Conservation (phyloP, 2,888 invertebrate species). For the Phyllotreta striolata region DNA sequence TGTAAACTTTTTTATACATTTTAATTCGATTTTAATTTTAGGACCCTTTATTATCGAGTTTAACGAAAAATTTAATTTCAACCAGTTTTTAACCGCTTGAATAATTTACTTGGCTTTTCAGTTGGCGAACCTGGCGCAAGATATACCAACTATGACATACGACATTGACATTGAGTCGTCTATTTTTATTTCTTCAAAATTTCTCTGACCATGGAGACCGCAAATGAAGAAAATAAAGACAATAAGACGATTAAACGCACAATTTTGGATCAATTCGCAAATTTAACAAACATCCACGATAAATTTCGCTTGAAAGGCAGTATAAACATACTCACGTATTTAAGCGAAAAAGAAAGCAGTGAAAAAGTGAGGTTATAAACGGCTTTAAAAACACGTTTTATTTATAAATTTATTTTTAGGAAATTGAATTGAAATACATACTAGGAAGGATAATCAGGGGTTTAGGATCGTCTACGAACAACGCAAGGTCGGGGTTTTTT, state of each 20-base stretch:
- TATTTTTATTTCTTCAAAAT: too few relatives aligned
- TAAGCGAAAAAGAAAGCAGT: constrained; percentile 53
- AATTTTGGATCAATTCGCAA: constrained; percentile 62
- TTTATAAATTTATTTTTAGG: constrained; percentile 60
- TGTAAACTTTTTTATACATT: neutral
- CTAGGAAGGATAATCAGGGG: constrained; percentile 76
- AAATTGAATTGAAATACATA: constrained; percentile 71
- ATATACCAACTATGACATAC: too few relatives aligned
- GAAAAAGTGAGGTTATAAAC: constrained; percentile 57
- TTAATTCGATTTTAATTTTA: too few relatives aligned
- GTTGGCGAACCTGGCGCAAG: too few relatives aligned
- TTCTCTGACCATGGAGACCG: constrained; percentile 4
- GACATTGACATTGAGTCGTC: too few relatives aligned
- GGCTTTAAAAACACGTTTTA: constrained; percentile 25
- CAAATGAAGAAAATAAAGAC: constrained; percentile 31
- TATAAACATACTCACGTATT: constrained; percentile 58
- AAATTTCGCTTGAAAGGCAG: constrained; percentile 60
- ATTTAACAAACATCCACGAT: constrained; percentile 58
- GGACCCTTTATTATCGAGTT: neutral
- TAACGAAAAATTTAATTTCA: neutral
- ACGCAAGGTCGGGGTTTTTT: constrained; percentile 74
- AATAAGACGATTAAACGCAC: constrained; percentile 53
- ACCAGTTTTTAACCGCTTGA: neutral
- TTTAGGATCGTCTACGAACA: constrained; percentile 72
- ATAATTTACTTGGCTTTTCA: too few relatives aligned